Percentiles rank a stretch among this genome's conserved stretches.
These are phyloP conservation scores for Oxyteleia sp. DNA, from an alignment of 2,888 invertebrate genomes.

Conservation along the genomic window DNA sequence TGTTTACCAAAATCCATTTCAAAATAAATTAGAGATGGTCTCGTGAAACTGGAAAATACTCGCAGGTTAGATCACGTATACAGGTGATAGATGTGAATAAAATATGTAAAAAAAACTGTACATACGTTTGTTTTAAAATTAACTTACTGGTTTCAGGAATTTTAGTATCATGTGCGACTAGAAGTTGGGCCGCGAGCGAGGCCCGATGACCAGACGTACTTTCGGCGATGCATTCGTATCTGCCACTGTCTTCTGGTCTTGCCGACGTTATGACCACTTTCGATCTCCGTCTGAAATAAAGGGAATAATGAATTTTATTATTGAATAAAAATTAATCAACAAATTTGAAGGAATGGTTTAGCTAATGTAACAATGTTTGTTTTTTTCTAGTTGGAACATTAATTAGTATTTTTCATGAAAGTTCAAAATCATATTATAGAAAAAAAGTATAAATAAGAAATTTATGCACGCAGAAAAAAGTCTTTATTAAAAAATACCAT, in stretches of 20 bases:
- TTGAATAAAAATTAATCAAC: too few relatives aligned
- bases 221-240: constrained; percentile 94
- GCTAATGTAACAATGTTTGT: too few relatives aligned
- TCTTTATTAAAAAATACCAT: too few relatives aligned
- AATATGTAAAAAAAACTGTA: background rate
- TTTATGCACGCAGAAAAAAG: too few relatives aligned
- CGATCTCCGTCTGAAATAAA: constrained; percentile 91
- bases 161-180: constrained; percentile 88
- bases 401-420: too few relatives aligned
- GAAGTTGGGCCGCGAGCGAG: constrained; percentile 88
- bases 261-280: constrained; percentile 93
- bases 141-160: constrained; percentile 89
- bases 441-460: too few relatives aligned
- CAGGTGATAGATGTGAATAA: background rate
- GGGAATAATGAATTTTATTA: too few relatives aligned
- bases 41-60: background rate
- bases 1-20: constrained; percentile 22
- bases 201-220: constrained; percentile 90
- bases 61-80: background rate
- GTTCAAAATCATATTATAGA: too few relatives aligned
- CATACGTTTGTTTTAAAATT: constrained; percentile 60
- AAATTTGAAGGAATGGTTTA: too few relatives aligned
- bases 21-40: constrained; percentile 20
- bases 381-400: too few relatives aligned
- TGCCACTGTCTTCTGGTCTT: constrained; percentile 92